Evolutionary conservation across 2,888 invertebrate species (phyloP).

Genomic region (Drosophila setosimentum): DNA sequence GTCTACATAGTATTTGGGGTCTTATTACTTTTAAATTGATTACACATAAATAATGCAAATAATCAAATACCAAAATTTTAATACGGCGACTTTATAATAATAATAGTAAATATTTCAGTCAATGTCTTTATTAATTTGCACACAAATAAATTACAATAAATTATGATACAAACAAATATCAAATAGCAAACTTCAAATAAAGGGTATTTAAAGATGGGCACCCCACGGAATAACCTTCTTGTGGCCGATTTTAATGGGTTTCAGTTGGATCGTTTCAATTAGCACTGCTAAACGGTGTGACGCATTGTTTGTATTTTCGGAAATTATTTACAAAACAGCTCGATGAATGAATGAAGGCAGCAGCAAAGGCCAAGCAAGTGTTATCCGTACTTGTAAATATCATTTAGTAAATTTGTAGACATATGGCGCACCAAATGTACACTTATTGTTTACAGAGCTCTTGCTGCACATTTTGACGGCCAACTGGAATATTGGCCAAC

Average conservation of each 20-base stretch:
- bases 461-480: constrained; percentile 35
- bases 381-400: constrained; percentile 62
- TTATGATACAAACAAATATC: too few species aligned
- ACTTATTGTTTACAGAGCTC: constrained; percentile 59
- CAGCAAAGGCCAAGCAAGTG: constrained; percentile 44
- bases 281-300: constrained; percentile 61
- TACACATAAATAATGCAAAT: background rate
- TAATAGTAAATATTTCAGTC: background rate
- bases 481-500: constrained; percentile 51
- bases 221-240: too few species aligned
- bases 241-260: constrained; percentile 41
- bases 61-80: background rate
- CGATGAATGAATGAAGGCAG: constrained; percentile 25
- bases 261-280: constrained; percentile 67
- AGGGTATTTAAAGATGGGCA: constrained; percentile 25
- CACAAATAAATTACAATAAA: background rate
- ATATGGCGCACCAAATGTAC: constrained; percentile 48
- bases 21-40: background rate
- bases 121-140: background rate
- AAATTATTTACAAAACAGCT: constrained; percentile 64
- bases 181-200: background rate
- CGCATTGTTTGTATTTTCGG: constrained; percentile 71
- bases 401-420: constrained; percentile 54
- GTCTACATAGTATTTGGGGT: too few species aligned
- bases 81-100: background rate